phyloP scores from a whole-genome alignment of 2,888 invertebrate genomes.

The Scaptomyza parva region DNA sequence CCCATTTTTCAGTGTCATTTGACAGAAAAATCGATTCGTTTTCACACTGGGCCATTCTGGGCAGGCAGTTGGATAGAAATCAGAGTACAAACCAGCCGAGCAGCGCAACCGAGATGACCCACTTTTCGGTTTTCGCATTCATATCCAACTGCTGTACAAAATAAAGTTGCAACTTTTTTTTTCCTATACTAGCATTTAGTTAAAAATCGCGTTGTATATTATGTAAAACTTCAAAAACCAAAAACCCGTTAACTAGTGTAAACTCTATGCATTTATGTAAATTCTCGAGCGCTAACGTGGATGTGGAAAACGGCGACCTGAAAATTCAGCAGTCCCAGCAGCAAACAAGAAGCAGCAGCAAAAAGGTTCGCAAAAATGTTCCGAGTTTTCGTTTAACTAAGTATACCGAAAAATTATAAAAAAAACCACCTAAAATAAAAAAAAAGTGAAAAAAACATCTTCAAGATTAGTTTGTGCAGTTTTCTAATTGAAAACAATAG shows the following conservation, averaged over 20 bases:
- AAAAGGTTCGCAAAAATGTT: slow-evolving; percentile 66
- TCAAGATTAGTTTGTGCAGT: slow-evolving; percentile 8
- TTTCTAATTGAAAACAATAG: slow-evolving; percentile 12
- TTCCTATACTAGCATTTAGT: slow-evolving; percentile 72
- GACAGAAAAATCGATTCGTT: slow-evolving; percentile 82
- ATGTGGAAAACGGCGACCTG: slow-evolving; percentile 71
- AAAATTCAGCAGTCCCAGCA: slow-evolving; percentile 69
- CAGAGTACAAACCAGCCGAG: slow-evolving; percentile 82
- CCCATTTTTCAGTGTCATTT: slow-evolving; percentile 79
- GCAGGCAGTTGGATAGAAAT: slow-evolving; percentile 78
- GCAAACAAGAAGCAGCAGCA: slow-evolving; percentile 60
- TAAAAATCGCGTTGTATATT: slow-evolving; percentile 62
- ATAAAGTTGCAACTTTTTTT: slow-evolving; percentile 65
- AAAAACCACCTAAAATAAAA: neutral
- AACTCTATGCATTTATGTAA: slow-evolving; percentile 81
- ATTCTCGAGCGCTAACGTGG: slow-evolving; percentile 69
- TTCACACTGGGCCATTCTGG: slow-evolving; percentile 76
- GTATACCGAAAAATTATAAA: slow-evolving; percentile 1
- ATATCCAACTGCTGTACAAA: slow-evolving; percentile 76
- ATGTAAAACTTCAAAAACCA: slow-evolving; percentile 50
- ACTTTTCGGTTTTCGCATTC: slow-evolving; percentile 84
- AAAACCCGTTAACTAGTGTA: slow-evolving; percentile 68
- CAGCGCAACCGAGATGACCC: slow-evolving; percentile 84
- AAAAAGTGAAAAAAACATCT: neutral
- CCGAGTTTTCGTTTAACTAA: slow-evolving; percentile 25